Percentiles rank a stretch among this genome's conserved stretches.
Evolutionary conservation across 2,888 invertebrate genomes (phyloP).

Genomic region (Ethmia dodecea): DNA sequence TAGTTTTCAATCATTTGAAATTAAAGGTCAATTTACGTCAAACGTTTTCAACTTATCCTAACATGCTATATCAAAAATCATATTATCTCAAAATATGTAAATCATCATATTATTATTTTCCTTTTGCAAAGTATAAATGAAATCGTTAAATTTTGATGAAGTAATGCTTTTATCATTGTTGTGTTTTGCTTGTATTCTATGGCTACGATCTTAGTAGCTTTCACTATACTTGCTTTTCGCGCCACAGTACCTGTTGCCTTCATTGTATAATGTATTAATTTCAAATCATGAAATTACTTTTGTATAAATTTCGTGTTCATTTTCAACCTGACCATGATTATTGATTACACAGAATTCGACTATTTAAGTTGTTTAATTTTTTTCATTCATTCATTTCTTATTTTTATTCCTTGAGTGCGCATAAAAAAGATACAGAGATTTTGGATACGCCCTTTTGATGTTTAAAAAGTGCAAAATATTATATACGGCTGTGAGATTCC

Average conservation of each 20-base stretch:
- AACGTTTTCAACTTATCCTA: too few species aligned
- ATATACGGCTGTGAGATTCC: slow-evolving; percentile 51
- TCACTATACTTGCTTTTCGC: slow-evolving; percentile 17
- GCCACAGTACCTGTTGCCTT: slow-evolving; percentile 41
- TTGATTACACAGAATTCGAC: slow-evolving; percentile 57
- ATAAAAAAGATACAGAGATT: too few species aligned
- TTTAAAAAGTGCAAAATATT: slow-evolving; percentile 47
- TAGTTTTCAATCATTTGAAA: too few species aligned
- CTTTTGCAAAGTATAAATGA: too few species aligned
- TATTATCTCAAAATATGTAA: too few species aligned
- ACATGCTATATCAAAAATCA: too few species aligned
- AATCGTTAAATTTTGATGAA: too few species aligned
- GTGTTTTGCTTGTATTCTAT: slow-evolving; percentile 18
- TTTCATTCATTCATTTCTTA: slow-evolving; percentile 7
- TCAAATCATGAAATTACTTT: slow-evolving; percentile 31
- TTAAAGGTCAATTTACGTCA: too few species aligned
- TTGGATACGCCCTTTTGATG: too few species aligned
- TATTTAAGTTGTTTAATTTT: slow-evolving; percentile 56
- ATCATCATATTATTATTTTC: too few species aligned
- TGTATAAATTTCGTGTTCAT: slow-evolving; percentile 35
- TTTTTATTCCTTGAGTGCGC: too few species aligned
- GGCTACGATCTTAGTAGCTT: slow-evolving; percentile 24
- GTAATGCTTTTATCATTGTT: too few species aligned
- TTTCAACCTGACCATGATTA: slow-evolving; percentile 48
- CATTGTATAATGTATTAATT: slow-evolving; percentile 30